A percentile compares a stretch with the other conserved stretches of the same genome.
Evolutionary conservation across 2,888 invertebrate genomes (phyloP).

Genomic region (Auanema sp.): DNA sequence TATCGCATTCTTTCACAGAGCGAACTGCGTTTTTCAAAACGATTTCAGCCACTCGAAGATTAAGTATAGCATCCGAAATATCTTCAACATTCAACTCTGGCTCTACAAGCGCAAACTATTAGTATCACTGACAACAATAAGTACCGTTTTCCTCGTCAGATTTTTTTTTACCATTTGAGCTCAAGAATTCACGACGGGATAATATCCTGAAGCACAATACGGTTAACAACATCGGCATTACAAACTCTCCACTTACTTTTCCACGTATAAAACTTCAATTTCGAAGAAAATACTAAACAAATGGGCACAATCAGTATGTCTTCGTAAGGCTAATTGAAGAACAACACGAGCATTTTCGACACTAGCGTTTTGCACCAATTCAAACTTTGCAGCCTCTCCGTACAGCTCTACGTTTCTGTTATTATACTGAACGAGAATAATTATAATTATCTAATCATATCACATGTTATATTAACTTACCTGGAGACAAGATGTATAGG

Average conservation of each 20-base stretch:
- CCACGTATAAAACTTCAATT: slow-evolving; percentile 15
- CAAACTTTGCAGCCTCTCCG: slow-evolving; percentile 16
- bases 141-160: no score
- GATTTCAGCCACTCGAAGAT: slow-evolving; percentile 13
- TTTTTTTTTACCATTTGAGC: not conserved
- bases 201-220: not conserved
- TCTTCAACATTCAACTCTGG: slow-evolving; percentile 16
- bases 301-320: slow-evolving; percentile 5
- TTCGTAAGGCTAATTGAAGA: slow-evolving; percentile 17
- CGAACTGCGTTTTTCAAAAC: slow-evolving; percentile 9
- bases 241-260: slow-evolving; percentile 17
- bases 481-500: slow-evolving; percentile 18
- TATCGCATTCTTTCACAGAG: slow-evolving; percentile 1
- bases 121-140: not conserved
- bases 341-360: slow-evolving; percentile 17
- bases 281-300: slow-evolving; percentile 12
- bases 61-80: slow-evolving; percentile 15
- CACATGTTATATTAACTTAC: slow-evolving; percentile 2
- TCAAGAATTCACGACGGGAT: not conserved
- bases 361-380: slow-evolving; percentile 17
- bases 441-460: not conserved
- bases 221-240: not conserved
- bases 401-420: slow-evolving; percentile 15
- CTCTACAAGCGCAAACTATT: slow-evolving; percentile 9
- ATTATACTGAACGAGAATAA: slow-evolving; percentile 12